phyloP scores from a whole-genome alignment of 2,113 vertebrate genomes.

The Tenrec ecaudatus region DNA sequence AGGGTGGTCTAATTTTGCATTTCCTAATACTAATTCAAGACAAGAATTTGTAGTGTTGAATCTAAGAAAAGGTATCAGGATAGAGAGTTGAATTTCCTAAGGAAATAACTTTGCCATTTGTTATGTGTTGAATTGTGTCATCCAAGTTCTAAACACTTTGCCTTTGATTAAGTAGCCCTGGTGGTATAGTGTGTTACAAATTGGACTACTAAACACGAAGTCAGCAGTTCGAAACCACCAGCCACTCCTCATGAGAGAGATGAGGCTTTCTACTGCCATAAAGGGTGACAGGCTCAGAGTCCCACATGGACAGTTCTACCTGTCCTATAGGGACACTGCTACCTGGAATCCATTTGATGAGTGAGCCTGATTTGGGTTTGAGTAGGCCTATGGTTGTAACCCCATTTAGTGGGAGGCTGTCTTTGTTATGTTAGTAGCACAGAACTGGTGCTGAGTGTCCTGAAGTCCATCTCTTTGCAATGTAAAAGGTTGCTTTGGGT shows the following conservation, averaged over 20 bases:
- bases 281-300: too few species aligned
- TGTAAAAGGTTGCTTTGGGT: not conserved
- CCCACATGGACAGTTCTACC: too few species aligned
- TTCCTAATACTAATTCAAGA: conserved; percentile 4
- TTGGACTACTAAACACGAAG: too few species aligned
- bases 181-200: too few species aligned
- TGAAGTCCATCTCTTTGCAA: not conserved
- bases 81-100: not conserved
- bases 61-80: not conserved
- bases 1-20: not conserved
- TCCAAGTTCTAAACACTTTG: not conserved
- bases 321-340: too few species aligned
- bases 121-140: not conserved
- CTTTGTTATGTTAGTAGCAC: not conserved
- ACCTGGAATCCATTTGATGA: too few species aligned
- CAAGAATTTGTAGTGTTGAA: not conserved
- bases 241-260: too few species aligned
- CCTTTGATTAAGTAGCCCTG: not conserved
- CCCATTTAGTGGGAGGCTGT: not conserved
- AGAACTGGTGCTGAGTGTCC: not conserved
- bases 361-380: too few species aligned
- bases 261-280: too few species aligned
- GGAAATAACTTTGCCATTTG: not conserved
- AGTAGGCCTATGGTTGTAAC: not conserved
- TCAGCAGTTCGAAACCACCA: too few species aligned